Base-by-base conservation (phyloP, 1,140 invertebrate genomes). In the Steinernema feltiae region DNA sequence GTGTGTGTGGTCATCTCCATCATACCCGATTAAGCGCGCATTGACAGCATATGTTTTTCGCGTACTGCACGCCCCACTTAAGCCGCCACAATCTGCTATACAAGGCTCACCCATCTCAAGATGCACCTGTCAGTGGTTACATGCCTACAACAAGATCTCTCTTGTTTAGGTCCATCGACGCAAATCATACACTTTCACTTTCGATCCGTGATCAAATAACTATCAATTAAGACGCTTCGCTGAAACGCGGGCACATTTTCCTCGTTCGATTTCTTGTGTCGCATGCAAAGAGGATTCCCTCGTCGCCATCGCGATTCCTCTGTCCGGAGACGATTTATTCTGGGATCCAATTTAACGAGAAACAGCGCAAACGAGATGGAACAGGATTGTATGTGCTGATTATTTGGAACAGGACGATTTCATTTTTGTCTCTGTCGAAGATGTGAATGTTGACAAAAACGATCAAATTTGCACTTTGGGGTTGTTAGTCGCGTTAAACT, bases 41-140 rank as follows among this genome's bases (percentile, higher is more conserved):
- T n/a, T n/a, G n/a, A n/a, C 53, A 63, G 53, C 53, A 63, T 63
- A 63, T 63, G 53, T 63, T 63, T n/a, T 63, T 63, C 15, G 53
- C 24, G 24, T 63, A 63, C 3, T 63, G 35, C 18, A 21, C 15
- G 3, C 24, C 12, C 15, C 53, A 63, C 53, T 63, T 63, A 63
- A 63, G 53, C 24, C 53, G 15, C 24, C 24, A n/a, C 53, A 63
- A 63, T 63, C 53, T 63, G 15, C 53, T 63, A 7, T 41, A 7
- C 35, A 41, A n/a, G n/a, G n/a, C n/a, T 46, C 3, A 12, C 24
- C 12, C 53, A n/a, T 63, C 12, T 63, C 53, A 27, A n/a, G 3
- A 27, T 63, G 53, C 53, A 63, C 53, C 53, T 63, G 53, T 63
- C 53, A 63, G 53, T 63, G 24, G n/a, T 63, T 63, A 63, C 53